phyloP scores from a whole-genome alignment of 2,888 invertebrate genomes.

The Macropis europaea region DNA sequence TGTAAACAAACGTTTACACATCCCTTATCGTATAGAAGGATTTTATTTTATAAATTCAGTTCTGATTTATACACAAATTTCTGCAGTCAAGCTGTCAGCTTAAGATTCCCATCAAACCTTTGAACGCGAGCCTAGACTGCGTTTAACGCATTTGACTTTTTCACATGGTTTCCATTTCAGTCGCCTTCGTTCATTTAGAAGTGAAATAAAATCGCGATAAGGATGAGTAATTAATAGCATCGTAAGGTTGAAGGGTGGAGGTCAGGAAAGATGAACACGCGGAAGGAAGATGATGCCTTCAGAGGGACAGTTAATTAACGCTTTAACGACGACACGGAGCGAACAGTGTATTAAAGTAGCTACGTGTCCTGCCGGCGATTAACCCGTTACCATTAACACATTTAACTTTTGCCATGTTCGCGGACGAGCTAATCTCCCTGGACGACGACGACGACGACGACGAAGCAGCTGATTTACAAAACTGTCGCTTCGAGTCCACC shows the following conservation, averaged over 20 bases:
- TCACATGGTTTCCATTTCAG: too few relatives aligned
- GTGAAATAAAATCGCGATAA: too few relatives aligned
- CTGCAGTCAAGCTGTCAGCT: too few relatives aligned
- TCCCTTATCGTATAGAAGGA: too few relatives aligned
- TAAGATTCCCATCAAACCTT: too few relatives aligned
- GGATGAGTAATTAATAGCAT: too few relatives aligned
- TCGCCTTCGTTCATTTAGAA: too few relatives aligned
- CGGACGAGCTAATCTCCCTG: background rate
- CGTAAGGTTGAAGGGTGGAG: background rate
- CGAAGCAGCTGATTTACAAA: background rate
- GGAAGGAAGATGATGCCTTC: slow-evolving; percentile 14
- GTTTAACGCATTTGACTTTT: too few relatives aligned
- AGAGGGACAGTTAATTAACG: slow-evolving; percentile 42
- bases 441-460: background rate
- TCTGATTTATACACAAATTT: too few relatives aligned
- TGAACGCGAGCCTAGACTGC: too few relatives aligned
- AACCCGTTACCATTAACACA: slow-evolving; percentile 36
- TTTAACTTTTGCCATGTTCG: slow-evolving; percentile 17
- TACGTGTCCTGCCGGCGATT: slow-evolving; percentile 30
- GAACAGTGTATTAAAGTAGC: slow-evolving; percentile 40
- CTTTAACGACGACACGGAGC: slow-evolving; percentile 30
- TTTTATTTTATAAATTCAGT: too few relatives aligned
- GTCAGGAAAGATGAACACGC: background rate
- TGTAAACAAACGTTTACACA: too few relatives aligned
- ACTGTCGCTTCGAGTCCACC: background rate